phyloP scores from a whole-genome alignment of 2,113 vertebrate species.

The Scopus umbretta region DNA sequence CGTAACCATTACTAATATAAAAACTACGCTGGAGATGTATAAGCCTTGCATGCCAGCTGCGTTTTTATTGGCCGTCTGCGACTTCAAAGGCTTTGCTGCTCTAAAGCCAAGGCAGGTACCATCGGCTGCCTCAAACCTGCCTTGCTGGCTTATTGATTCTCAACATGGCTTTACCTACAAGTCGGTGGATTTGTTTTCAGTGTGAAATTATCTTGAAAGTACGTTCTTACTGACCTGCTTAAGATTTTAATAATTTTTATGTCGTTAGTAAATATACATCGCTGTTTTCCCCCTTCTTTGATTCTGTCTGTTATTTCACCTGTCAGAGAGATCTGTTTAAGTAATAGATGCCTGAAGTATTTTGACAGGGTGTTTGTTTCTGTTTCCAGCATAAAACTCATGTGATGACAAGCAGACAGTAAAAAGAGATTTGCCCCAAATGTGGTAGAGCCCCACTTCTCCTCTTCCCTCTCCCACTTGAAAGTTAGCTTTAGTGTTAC shows the following conservation, averaged over 20 bases:
- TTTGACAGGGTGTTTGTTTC: slow-evolving; percentile 56
- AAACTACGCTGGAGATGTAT: neutral
- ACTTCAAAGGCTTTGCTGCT: slow-evolving; percentile 75
- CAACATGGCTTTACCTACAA: slow-evolving; percentile 56
- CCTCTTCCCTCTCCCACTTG: neutral
- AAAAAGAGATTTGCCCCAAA: slow-evolving; percentile 49
- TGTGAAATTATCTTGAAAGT: neutral
- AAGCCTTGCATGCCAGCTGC: slow-evolving; percentile 69
- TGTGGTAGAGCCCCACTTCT: neutral
- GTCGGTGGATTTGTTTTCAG: slow-evolving; percentile 20
- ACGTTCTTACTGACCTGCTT: neutral
- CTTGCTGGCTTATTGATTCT: slow-evolving; percentile 69
- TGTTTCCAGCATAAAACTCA: slow-evolving; percentile 35
- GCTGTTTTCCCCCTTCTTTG: neutral
- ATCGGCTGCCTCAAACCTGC: slow-evolving; percentile 21
- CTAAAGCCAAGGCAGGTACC: slow-evolving; percentile 65
- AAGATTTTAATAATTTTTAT: neutral
- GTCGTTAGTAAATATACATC: neutral
- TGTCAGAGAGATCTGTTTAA: neutral
- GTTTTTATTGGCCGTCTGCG: slow-evolving; percentile 75
- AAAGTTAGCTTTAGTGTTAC: slow-evolving; percentile 29
- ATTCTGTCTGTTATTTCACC: slow-evolving; percentile 18
- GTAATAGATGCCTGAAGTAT: slow-evolving; percentile 35
- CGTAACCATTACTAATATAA: slow-evolving; percentile 25
- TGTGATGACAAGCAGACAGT: slow-evolving; percentile 51